These are phyloP conservation scores for Heliangelus exortis DNA, from an alignment of 2,797 vertebrate species.

Conservation along the genomic window DNA sequence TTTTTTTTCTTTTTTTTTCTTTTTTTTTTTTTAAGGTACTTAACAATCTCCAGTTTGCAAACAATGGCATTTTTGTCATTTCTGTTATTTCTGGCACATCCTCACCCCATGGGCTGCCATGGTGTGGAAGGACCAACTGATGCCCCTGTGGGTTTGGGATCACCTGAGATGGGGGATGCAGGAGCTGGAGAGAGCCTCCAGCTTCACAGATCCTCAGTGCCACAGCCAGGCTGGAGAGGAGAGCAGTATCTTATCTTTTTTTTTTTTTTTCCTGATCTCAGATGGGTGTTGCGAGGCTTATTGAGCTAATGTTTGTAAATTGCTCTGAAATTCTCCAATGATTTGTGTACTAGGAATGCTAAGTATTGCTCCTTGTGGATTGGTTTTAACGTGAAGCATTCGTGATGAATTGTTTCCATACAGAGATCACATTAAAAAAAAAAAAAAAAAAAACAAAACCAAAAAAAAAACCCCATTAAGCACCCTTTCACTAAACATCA, in stretches of 20 bases:
- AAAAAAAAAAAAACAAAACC: not conserved
- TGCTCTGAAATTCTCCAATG: constrained; percentile 57
- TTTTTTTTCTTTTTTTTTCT: not conserved
- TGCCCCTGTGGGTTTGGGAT: not conserved
- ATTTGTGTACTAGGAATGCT: constrained; percentile 51
- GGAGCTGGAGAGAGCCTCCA: not conserved
- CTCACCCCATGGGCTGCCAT: not conserved
- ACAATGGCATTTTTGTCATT: not conserved
- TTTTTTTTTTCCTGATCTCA: not conserved
- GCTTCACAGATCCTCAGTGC: not conserved
- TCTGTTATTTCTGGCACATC: not conserved
- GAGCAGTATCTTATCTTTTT: not conserved
- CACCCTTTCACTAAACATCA: constrained; percentile 22
- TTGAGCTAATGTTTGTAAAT: constrained; percentile 67
- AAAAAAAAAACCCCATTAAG: too few relatives aligned
- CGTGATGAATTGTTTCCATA: constrained; percentile 51
- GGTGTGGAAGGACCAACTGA: not conserved
- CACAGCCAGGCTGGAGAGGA: constrained; percentile 4
- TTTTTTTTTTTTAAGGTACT: not conserved
- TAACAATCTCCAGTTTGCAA: not conserved
- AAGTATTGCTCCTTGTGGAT: constrained; percentile 35
- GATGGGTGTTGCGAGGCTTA: constrained; percentile 53
- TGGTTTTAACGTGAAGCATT: constrained; percentile 52
- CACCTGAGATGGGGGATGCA: not conserved
- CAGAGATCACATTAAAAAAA: constrained; percentile 23